Base-by-base conservation (phyloP, 2,113 vertebrate genomes). In the Rafetus swinhoei region DNA sequence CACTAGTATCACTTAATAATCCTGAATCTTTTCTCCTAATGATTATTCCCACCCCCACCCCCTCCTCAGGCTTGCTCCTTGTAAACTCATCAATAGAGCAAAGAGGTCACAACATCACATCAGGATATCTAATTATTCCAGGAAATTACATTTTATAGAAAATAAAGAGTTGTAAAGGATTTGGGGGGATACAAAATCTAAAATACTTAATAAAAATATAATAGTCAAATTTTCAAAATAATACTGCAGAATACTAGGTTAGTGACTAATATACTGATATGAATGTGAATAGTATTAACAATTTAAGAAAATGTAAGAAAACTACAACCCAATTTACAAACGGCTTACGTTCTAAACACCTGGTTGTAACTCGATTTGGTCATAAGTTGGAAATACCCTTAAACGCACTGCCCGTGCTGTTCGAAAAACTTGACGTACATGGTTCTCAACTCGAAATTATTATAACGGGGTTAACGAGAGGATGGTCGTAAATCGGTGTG, bases 21-120 rank as follows among this genome's bases (percentile, higher is more conserved):
- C 50, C 82, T 93, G 86, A 94, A 83, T 62, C 85, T 90, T 62
- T 39, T 81, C 52, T 81, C 85, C 92, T 80, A 92, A 57, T 39
- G 55, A 84, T 50, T 89, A 87, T 22, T 27, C 29, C 55, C 53
- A 9, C 53, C 53, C 56, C 45, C 39, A 39, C 10, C 53, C 53
- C 56, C 45, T 29, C 54, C 22, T 14, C 85, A 79, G 84, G 39
- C 52, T 85, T 87, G 84, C 24, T 90, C 62, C 72, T 95, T 90
- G 15, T 72, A 90, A 95, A 88, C 62, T 95, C 62, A 79, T 93
- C 88, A 91, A 53, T n/a, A 85, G 77, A 35, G 90, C 81, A 85
- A 55, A 92, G 95, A 97, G 94, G 94, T 93, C 92, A 96, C 92
- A 95, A 52, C 35, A 90, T 53, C 79, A 87, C 79, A 8, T 54